Percentiles rank a stretch among this genome's conserved stretches.
These are phyloP conservation scores for Epinephelus cyanopodus DNA, from an alignment of 2,113 vertebrate species.

Conservation along the genomic window DNA sequence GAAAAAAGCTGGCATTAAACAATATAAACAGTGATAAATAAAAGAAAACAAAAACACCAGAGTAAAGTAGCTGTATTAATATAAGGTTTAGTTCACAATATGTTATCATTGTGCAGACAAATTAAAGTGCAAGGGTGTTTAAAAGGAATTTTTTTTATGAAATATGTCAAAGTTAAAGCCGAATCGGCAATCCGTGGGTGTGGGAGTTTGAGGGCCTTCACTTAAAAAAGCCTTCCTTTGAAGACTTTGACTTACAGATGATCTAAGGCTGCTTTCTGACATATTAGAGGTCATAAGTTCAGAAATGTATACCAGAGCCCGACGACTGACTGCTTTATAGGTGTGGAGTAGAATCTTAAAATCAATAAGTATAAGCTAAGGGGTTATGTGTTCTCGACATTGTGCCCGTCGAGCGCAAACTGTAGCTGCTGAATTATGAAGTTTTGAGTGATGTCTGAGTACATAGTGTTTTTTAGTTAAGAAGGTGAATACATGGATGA, in stretches of 20 bases:
- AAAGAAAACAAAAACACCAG: background rate
- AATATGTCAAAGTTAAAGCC: conserved; percentile 4
- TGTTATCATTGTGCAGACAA: background rate
- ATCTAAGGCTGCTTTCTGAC: conserved; percentile 53
- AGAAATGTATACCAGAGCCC: conserved; percentile 32
- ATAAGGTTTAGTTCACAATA: background rate
- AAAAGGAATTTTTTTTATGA: background rate
- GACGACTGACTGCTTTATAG: conserved; percentile 37
- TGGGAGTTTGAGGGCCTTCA: conserved; percentile 12
- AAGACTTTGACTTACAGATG: conserved; percentile 41
- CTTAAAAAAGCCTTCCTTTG: conserved; percentile 51
- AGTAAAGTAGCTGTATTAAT: background rate
- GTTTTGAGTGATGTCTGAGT: conserved; percentile 10
- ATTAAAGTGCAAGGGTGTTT: background rate
- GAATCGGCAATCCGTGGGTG: background rate
- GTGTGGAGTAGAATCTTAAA: conserved; percentile 26
- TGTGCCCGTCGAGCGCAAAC: conserved; percentile 17
- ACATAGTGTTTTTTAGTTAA: background rate
- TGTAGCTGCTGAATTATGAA: conserved; percentile 14
- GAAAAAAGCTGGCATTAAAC: background rate
- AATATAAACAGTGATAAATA: background rate
- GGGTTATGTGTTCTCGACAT: conserved; percentile 24
- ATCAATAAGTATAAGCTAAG: conserved; percentile 51
- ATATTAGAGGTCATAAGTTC: conserved; percentile 53
- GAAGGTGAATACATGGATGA: background rate